Conservation (phyloP, 2,797 vertebrate species). For the Leuciscus waleckii region DNA sequence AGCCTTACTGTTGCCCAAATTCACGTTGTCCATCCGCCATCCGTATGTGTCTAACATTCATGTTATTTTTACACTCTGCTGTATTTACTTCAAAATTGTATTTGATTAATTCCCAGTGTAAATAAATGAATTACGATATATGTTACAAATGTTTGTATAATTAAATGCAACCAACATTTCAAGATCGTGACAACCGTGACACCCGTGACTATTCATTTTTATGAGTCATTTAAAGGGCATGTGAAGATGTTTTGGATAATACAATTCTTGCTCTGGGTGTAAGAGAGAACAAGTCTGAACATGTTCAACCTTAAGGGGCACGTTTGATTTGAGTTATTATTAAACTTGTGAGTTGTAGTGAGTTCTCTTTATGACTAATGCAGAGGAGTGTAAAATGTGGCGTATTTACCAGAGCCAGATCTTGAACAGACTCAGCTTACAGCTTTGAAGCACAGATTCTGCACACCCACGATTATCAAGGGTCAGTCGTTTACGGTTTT, state of each 20-base stretch:
- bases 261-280: neutral
- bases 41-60: neutral
- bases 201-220: slow-evolving; percentile 4
- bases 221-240: slow-evolving; percentile 16
- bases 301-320: slow-evolving; percentile 1
- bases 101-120: neutral
- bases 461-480: slow-evolving; percentile 37
- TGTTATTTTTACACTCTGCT: neutral
- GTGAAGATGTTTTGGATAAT: slow-evolving; percentile 2
- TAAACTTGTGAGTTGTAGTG: neutral
- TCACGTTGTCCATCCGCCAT: neutral
- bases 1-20: neutral
- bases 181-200: neutral
- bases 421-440: neutral
- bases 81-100: neutral
- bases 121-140: neutral
- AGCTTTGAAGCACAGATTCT: slow-evolving; percentile 40
- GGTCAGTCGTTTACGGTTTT: neutral
- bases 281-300: slow-evolving; percentile 41
- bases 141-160: neutral
- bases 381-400: slow-evolving; percentile 6
- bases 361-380: slow-evolving; percentile 36
- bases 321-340: slow-evolving; percentile 1
- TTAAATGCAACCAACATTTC: neutral
- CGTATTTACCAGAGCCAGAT: neutral